phyloP scores from a whole-genome alignment of 2,113 vertebrate species.

The Takifugu bimaculatus region DNA sequence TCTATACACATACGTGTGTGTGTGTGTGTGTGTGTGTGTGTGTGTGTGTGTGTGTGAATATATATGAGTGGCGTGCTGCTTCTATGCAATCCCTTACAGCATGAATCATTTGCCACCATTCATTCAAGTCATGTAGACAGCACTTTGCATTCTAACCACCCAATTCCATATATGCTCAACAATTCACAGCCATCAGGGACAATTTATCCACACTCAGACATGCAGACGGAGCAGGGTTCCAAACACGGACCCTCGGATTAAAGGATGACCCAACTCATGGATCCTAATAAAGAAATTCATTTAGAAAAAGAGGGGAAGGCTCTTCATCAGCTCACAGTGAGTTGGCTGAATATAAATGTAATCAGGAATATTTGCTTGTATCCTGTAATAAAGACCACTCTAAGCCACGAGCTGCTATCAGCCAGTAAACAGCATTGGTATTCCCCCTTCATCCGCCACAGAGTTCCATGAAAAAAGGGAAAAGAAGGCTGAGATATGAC shows the following conservation, averaged over 20 bases:
- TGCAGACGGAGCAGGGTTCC: neutral
- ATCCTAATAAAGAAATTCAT: conserved; percentile 33
- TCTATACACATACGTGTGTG: too few species aligned
- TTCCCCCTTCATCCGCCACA: conserved; percentile 49
- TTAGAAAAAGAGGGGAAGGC: conserved; percentile 33
- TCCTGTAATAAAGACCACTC: conserved; percentile 49
- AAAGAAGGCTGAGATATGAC: conserved; percentile 51
- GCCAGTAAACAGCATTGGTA: conserved; percentile 24
- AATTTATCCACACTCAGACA: neutral
- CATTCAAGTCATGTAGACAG: neutral
- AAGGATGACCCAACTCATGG: neutral
- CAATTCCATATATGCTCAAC: neutral
- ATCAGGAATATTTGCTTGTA: conserved; percentile 55
- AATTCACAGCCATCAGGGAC: neutral
- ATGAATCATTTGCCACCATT: neutral
- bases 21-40: too few species aligned
- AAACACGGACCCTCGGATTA: neutral
- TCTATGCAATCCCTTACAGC: neutral
- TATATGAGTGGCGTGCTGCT: neutral
- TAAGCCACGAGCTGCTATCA: conserved; percentile 50
- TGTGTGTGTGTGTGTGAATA: too few species aligned
- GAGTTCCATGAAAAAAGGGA: conserved; percentile 40
- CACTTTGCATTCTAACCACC: neutral
- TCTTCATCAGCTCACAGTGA: conserved; percentile 51
- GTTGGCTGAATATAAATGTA: conserved; percentile 59